Evolutionary conservation across 2,113 vertebrate species (phyloP).

Genomic region (Nothoprocta perdicaria): DNA sequence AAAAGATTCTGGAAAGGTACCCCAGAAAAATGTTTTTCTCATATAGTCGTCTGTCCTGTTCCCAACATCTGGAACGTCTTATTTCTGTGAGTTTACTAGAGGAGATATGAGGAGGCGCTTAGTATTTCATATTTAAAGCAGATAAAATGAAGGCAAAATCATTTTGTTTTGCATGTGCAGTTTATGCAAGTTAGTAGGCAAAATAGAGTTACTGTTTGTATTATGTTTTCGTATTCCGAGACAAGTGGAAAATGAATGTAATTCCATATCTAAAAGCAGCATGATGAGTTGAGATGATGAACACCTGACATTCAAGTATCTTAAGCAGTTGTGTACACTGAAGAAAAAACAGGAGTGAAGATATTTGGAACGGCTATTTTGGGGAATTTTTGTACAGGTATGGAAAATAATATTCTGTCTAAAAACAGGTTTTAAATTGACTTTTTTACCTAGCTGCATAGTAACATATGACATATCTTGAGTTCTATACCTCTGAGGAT

Average conservation of each 20-base stretch:
- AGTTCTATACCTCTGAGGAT: not conserved
- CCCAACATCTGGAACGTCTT: conserved; percentile 16
- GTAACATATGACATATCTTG: not conserved
- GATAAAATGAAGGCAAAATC: conserved; percentile 22
- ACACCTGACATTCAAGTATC: not conserved
- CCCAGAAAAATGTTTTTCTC: not conserved
- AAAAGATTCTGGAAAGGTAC: not conserved
- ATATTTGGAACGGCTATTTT: not conserved
- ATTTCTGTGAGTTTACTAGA: not conserved
- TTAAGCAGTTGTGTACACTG: not conserved
- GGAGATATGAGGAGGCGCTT: conserved; percentile 16
- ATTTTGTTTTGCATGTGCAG: conserved; percentile 21
- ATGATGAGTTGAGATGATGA: not conserved
- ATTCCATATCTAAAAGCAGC: not conserved
- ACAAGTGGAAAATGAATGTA: not conserved
- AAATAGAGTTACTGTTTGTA: not conserved
- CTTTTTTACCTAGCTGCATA: not conserved
- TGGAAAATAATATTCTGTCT: not conserved
- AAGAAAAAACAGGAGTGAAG: not conserved
- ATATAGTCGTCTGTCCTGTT: not conserved
- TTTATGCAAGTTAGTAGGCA: conserved; percentile 2
- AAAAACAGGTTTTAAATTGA: not conserved
- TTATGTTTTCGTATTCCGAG: conserved; percentile 22
- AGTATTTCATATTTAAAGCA: conserved; percentile 3
- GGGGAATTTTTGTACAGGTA: not conserved